Base-by-base conservation (phyloP, 2,888 invertebrate species). In the Amorpha juglandis region DNA sequence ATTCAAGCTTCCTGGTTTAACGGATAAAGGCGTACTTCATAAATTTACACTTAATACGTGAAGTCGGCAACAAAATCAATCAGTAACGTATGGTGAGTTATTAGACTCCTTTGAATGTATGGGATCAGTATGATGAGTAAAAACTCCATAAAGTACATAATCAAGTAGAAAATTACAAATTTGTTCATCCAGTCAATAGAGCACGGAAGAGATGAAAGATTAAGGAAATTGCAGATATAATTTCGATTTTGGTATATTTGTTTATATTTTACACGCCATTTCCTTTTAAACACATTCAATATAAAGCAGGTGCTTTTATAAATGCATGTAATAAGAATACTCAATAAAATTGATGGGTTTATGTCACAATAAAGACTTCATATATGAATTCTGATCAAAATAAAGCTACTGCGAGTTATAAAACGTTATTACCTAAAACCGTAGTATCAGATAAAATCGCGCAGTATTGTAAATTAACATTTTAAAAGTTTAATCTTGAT, bases 381-480 rank as follows among this genome's bases (percentile, higher is more conserved):
- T 45, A 14, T 27, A 58, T 42, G 35, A 55, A 55, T 35, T 58
- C 42, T 58, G 38, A 33, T 53, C 53, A 58, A 12, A 58, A 16
- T 38, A 38, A 58, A 42, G 58, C 58, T 19, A 58, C 42, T 38
- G 38, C n/a, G 14, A 8, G 38, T 12, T n/a, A 19, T 8, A 6
- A 19, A 53, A 52, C 14, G 52, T 33, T 16, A 38, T 16, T 55
- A 38, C 33, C n/a, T 53, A 33, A 53, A 38, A 55, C 38, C 35
- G 38, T n/a, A 16, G 12, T 58, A 58, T 58, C 42, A 58, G 42
- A 58, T 58, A 58, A 42, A 42, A 71, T 73, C 73, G 68, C 69
- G 69, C 65, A 72, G 76, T 76, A 80, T 83, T 77, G 78, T 81
- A 78, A 81, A 83, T 84, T 78, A 81, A 77, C 79, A 76, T 84